Percentiles rank a stretch among this genome's conserved stretches.
These are phyloP conservation scores for Globodera rostochiensis DNA, from an alignment of 1,140 invertebrate genomes.

Conservation along the genomic window DNA sequence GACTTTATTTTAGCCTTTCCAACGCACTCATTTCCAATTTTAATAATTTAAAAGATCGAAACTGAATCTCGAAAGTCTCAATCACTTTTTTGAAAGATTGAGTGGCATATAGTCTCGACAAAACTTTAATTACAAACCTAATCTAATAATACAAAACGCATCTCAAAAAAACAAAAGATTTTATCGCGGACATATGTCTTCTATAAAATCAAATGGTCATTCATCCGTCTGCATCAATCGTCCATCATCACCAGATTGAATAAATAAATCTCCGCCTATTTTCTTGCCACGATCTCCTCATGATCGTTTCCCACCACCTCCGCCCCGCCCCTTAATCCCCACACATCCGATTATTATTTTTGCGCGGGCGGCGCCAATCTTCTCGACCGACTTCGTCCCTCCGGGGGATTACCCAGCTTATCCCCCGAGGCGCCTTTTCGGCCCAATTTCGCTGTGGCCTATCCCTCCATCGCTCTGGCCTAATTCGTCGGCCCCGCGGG, in stretches of 20 bases:
- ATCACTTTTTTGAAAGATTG: no score
- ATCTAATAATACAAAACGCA: no score
- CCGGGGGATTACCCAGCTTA: constrained; percentile 7
- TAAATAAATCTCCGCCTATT: background rate
- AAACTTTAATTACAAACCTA: no score
- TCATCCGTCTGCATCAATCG: background rate
- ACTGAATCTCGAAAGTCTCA: no score
- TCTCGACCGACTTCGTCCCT: background rate
- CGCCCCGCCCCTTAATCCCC: background rate
- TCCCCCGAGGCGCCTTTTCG: background rate
- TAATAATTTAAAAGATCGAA: no score
- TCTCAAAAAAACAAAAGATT: background rate
- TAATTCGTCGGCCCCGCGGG: constrained; percentile 4
- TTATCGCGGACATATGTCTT: background rate
- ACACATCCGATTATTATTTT: constrained; percentile 16
- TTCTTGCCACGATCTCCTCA: constrained; percentile 4
- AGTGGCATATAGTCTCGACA: no score
- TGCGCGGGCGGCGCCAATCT: constrained; percentile 14
- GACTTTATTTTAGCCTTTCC: no score
- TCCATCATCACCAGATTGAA: background rate
- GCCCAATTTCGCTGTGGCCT: background rate
- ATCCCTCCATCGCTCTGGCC: background rate
- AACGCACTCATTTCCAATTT: no score
- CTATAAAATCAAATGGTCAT: background rate
- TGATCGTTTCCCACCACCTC: background rate